A percentile compares a stretch with the other conserved stretches of the same genome.
phyloP scores from a whole-genome alignment of 2,888 invertebrate species.

The Oscheius sp. region DNA sequence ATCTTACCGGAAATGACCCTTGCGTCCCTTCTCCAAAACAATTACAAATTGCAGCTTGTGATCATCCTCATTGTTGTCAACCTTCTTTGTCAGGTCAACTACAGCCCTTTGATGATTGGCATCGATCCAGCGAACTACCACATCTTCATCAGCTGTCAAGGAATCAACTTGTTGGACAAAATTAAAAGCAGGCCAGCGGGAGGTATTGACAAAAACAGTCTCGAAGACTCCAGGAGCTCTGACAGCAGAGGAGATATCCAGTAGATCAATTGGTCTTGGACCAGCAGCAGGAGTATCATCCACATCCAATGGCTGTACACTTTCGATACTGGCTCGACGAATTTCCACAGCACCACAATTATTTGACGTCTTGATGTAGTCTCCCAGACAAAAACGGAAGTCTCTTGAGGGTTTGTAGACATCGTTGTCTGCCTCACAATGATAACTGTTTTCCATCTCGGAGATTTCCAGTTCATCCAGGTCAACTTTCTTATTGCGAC shows the following conservation, averaged over 20 bases:
- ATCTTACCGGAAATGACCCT: constrained; percentile 25
- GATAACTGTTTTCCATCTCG: constrained; percentile 46
- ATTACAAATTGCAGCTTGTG: constrained; percentile 9
- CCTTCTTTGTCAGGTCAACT: constrained; percentile 35
- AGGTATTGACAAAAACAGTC: constrained; percentile 33
- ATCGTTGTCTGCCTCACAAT: constrained; percentile 29
- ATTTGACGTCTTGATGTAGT: constrained; percentile 40
- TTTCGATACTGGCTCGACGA: constrained; percentile 45
- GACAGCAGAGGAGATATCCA: constrained; percentile 43
- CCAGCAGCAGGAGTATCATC: constrained; percentile 20
- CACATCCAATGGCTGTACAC: constrained; percentile 26
- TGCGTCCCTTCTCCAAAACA: constrained; percentile 20
- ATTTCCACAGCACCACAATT: constrained; percentile 32
- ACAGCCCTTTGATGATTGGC: constrained; percentile 35
- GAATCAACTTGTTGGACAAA: constrained; percentile 34
- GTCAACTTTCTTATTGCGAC: constrained; percentile 40
- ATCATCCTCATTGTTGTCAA: background rate
- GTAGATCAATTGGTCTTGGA: constrained; percentile 33
- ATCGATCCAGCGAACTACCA: constrained; percentile 46
- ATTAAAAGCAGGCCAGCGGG: constrained; percentile 33
- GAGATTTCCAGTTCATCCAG: constrained; percentile 40
- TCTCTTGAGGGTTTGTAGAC: constrained; percentile 50
- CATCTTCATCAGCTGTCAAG: constrained; percentile 27
- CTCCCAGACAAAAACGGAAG: constrained; percentile 46
- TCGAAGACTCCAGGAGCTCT: constrained; percentile 35